These are phyloP conservation scores for Sebastes jordani DNA, from an alignment of 2,797 vertebrate species.

Conservation along the genomic window DNA sequence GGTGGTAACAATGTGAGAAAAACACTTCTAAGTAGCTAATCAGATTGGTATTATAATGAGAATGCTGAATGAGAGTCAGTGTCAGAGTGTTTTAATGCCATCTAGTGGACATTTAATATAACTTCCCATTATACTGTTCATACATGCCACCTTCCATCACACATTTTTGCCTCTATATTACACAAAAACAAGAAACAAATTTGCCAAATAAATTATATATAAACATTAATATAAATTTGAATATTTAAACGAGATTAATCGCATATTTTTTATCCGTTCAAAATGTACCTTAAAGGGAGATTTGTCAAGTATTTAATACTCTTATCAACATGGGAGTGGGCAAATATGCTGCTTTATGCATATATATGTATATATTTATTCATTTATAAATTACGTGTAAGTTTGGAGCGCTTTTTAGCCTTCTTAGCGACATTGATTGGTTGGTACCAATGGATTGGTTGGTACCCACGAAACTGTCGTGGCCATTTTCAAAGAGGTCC, in stretches of 20 bases:
- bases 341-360: no score
- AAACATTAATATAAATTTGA: background rate
- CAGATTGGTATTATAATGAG: background rate
- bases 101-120: conserved; percentile 42
- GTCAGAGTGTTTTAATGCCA: background rate
- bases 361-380: no score
- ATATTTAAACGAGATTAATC: fast-evolving
- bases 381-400: fast-evolving
- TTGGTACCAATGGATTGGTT: no score
- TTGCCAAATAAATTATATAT: background rate
- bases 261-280: no score
- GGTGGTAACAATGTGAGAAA: no score
- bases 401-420: no score
- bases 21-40: background rate
- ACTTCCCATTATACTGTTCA: background rate
- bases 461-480: no score
- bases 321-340: fast-evolving
- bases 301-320: no score
- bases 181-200: background rate
- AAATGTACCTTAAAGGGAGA: no score
- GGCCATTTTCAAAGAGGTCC: fast-evolving
- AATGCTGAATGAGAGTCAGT: background rate
- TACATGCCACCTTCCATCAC: no score
- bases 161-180: background rate
- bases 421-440: fast-evolving